These are phyloP conservation scores for Tetranychus truncatus DNA, from an alignment of 2,888 invertebrate genomes.

Conservation along the genomic window DNA sequence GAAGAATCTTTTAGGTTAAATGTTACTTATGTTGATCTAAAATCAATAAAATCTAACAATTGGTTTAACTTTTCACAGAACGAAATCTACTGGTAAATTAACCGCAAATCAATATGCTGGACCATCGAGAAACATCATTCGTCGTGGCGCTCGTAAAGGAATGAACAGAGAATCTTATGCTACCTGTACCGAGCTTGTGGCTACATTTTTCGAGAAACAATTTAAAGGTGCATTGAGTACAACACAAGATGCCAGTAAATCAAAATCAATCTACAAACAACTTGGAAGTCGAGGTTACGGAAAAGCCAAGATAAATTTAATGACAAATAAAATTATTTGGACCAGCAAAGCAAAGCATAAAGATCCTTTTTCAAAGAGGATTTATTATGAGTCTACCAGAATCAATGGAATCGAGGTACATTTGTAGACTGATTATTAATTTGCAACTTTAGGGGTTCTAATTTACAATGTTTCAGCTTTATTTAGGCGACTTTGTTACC, in stretches of 20 bases:
- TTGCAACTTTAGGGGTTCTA: not conserved
- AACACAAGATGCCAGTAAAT: not conserved
- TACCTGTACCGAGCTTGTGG: slow-evolving; percentile 56
- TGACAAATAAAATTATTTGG: not conserved
- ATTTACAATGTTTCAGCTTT: not conserved
- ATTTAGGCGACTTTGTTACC: not conserved
- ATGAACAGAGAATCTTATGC: slow-evolving; percentile 47
- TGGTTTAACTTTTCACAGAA: not conserved
- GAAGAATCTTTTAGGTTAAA: not conserved
- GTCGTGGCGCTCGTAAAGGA: not conserved
- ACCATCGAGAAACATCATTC: too few species aligned
- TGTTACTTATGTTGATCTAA: not conserved
- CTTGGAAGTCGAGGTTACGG: not conserved
- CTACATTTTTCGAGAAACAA: slow-evolving; percentile 55
- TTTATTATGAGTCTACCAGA: slow-evolving; percentile 10
- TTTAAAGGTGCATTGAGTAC: slow-evolving; percentile 35
- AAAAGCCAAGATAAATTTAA: not conserved
- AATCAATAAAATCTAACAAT: not conserved
- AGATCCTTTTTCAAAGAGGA: slow-evolving; percentile 12
- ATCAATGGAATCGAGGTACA: not conserved
- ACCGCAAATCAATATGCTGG: too few species aligned
- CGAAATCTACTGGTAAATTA: not conserved
- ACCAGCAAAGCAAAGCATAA: not conserved
- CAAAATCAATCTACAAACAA: not conserved
- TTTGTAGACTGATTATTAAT: not conserved